Conservation (phyloP, 2,888 invertebrate genomes). For the Drepanosiphum platanoidis region DNA sequence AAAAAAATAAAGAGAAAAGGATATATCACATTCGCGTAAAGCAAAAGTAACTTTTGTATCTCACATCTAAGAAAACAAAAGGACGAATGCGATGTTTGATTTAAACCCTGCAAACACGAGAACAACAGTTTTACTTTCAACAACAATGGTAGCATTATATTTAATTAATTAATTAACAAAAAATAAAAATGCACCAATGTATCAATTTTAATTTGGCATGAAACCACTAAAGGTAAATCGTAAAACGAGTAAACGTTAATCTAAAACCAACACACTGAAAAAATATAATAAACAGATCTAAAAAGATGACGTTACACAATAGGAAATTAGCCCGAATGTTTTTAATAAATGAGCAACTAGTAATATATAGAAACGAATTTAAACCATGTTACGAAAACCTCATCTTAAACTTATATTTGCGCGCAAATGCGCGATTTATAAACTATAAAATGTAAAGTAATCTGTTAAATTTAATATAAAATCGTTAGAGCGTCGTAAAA, state of each 20-base stretch:
- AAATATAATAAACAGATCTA: background rate
- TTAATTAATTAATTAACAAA: background rate
- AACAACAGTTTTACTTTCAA: background rate
- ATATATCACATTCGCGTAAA: background rate
- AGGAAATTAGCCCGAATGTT: background rate
- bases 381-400: background rate
- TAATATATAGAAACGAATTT: background rate
- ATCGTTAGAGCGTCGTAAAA: constrained; percentile 15
- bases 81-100: background rate
- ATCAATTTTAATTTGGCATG: background rate
- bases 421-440: background rate
- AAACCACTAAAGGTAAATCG: too few species aligned
- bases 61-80: background rate
- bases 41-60: background rate
- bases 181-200: background rate
- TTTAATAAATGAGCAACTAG: background rate
- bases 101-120: background rate
- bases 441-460: background rate
- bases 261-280: background rate
- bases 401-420: background rate
- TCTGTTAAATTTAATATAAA: constrained; percentile 23
- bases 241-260: too few species aligned
- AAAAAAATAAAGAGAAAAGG: background rate
- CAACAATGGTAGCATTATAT: background rate
- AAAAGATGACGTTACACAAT: background rate